Percentiles rank a stretch among this genome's conserved stretches.
phyloP scores from a whole-genome alignment of 2,888 invertebrate genomes.

The Pyrochroa serraticornis region DNA sequence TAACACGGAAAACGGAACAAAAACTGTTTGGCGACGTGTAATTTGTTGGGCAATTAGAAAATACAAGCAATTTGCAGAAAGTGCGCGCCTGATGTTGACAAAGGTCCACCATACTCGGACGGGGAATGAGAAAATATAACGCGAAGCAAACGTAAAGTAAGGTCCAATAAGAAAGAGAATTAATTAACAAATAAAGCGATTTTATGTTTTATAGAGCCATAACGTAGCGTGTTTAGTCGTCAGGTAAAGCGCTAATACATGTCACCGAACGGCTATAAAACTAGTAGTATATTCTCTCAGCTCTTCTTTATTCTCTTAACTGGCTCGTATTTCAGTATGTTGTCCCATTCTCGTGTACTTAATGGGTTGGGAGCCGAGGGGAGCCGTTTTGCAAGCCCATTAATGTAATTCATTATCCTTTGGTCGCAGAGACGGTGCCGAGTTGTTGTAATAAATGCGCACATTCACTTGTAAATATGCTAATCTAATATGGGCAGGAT shows the following conservation, averaged over 20 bases:
- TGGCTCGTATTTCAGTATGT: constrained; percentile 57
- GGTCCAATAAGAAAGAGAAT: constrained; percentile 53
- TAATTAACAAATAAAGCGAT: constrained; percentile 57
- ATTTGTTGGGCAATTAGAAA: no score
- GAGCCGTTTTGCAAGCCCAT: constrained; percentile 55
- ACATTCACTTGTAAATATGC: constrained; percentile 42
- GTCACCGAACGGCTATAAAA: constrained; percentile 55
- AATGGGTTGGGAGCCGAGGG: constrained; percentile 55
- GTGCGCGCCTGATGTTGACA: no score
- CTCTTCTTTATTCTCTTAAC: constrained; percentile 58
- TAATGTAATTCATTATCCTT: constrained; percentile 58
- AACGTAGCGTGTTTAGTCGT: constrained; percentile 52
- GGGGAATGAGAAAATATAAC: no score
- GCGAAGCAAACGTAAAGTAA: constrained; percentile 21
- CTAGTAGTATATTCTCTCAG: constrained; percentile 54
- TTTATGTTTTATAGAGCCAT: constrained; percentile 53
- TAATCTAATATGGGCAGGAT: constrained; percentile 35
- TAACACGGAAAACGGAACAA: no score
- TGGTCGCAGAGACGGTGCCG: constrained; percentile 42
- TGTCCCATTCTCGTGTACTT: constrained; percentile 56
- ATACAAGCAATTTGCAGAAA: no score
- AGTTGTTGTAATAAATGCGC: constrained; percentile 32
- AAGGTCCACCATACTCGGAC: no score
- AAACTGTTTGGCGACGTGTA: no score
- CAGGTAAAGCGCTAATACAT: constrained; percentile 56